Base-by-base conservation (phyloP, 2,113 vertebrate species). In the Nyctereutes procyonoides region DNA sequence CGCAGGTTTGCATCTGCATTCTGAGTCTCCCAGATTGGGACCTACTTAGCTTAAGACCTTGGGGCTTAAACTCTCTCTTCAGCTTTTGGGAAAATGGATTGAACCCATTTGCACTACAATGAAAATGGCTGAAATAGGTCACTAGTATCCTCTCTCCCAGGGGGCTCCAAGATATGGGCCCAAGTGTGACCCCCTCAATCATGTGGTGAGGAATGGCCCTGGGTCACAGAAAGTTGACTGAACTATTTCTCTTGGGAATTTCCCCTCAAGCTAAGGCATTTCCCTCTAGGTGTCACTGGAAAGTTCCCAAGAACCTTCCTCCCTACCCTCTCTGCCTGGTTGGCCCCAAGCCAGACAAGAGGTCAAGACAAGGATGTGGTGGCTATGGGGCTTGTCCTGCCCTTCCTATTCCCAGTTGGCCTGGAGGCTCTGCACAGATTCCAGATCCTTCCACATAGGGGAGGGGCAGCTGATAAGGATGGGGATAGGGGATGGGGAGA, bases 201-300 rank as follows among this genome's bases (percentile, higher is more conserved):
- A 43, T 43, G 43, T 92, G 28, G 30, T n/a, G 56, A 24, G 22
- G 38, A 32, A 55, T 87, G 30, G 10, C 6, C 30, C 32, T 2
- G 12, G 15, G 30, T 24, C 32, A 38, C 73, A 43, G 53, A 74
- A 80, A 69, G 32, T 67, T 93, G 55, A 2, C 53, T 63, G 71
- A 96, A 80, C 14, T 43, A 17, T 76, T 95, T 91, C 32, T 85
- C 88, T 94, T 19, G 58, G 91, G 30, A 95, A 89, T 96, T 98
- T 92, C 20, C 87, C 63, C 35, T 32, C 88, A 93, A 77, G 22
- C 38, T n/a, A 62, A 84, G 73, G 48, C 16, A 77, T 96, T 96
- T 90, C 32, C 71, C 11, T 77, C 30, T 73, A 60, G 55, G 6
- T 88, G 48, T 86, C 86, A 38, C 82, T 91, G 82, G 89, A 88